Conservation (phyloP, 2,113 vertebrate genomes). For the Chloropsis hardwickii region DNA sequence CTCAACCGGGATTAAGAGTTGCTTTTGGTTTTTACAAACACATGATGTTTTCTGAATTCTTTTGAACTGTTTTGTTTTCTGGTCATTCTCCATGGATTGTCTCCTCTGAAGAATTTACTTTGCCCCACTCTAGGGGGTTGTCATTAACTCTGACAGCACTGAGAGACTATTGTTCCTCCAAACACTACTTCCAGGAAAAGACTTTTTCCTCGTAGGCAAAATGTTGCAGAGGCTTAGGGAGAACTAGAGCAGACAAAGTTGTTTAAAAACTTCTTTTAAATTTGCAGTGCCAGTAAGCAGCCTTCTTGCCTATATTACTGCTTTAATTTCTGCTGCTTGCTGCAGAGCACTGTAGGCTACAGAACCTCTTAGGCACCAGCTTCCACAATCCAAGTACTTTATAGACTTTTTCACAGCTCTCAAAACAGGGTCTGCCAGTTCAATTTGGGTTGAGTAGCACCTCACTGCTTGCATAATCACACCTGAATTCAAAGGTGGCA, state of each 20-base stretch:
- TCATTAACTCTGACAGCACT: neutral
- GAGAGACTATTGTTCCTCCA: neutral
- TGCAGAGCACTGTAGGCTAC: neutral
- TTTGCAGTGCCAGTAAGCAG: neutral
- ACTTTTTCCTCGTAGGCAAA: neutral
- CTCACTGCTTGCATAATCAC: neutral
- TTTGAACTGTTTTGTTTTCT: neutral
- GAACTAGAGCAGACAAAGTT: neutral
- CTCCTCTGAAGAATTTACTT: neutral
- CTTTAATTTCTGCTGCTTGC: neutral
- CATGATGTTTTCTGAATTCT: neutral
- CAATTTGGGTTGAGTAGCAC: neutral
- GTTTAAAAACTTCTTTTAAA: neutral
- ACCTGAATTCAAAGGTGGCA: neutral
- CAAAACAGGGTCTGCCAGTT: neutral
- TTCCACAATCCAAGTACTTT: neutral
- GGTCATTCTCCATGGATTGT: neutral
- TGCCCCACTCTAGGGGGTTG: accelerated
- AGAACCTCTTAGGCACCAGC: neutral
- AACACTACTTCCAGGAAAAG: neutral
- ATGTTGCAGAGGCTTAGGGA: neutral
- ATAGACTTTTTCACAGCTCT: neutral
- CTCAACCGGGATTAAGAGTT: neutral
- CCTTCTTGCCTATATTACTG: neutral
- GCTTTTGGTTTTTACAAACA: neutral